These are phyloP conservation scores for Drosophila kuntzei DNA, from an alignment of 2,888 invertebrate genomes.

Conservation along the genomic window DNA sequence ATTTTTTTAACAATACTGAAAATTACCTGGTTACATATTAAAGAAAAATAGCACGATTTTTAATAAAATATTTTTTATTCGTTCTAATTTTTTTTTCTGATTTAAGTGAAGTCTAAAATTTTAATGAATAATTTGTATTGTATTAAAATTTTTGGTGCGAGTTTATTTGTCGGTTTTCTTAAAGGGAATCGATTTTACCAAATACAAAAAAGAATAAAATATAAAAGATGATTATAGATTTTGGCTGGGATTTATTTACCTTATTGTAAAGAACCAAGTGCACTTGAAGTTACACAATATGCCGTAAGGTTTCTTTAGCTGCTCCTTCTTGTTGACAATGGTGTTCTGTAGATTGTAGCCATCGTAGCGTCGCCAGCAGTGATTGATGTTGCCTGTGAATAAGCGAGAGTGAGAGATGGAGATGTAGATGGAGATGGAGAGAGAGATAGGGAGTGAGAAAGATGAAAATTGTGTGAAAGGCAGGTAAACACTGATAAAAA, in stretches of 20 bases:
- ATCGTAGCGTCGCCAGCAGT: slow-evolving; percentile 85
- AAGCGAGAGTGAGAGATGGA: not conserved
- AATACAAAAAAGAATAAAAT: not conserved
- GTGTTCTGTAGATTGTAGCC: slow-evolving; percentile 84
- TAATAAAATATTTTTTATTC: too few relatives aligned
- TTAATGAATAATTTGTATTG: too few relatives aligned
- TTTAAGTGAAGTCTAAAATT: too few relatives aligned
- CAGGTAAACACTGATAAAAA: too few relatives aligned
- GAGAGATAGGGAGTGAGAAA: not conserved
- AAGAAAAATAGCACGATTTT: too few relatives aligned
- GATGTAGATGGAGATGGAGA: too few relatives aligned
- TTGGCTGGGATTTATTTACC: slow-evolving; percentile 52
- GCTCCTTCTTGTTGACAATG: slow-evolving; percentile 83
- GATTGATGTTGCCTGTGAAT: slow-evolving; percentile 82
- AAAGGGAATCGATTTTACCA: not conserved
- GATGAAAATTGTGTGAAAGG: not conserved
- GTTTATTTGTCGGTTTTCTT: too few relatives aligned
- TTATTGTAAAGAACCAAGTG: slow-evolving; percentile 84
- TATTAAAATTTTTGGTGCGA: too few relatives aligned
- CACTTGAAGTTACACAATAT: slow-evolving; percentile 84
- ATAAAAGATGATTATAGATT: not conserved
- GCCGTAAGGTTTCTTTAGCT: slow-evolving; percentile 84
- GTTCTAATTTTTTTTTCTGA: too few relatives aligned
- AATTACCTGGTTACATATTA: too few relatives aligned
- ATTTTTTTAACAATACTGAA: too few relatives aligned